Conservation (phyloP, 1,140 invertebrate species). For the Aphelenchoides besseyi region DNA sequence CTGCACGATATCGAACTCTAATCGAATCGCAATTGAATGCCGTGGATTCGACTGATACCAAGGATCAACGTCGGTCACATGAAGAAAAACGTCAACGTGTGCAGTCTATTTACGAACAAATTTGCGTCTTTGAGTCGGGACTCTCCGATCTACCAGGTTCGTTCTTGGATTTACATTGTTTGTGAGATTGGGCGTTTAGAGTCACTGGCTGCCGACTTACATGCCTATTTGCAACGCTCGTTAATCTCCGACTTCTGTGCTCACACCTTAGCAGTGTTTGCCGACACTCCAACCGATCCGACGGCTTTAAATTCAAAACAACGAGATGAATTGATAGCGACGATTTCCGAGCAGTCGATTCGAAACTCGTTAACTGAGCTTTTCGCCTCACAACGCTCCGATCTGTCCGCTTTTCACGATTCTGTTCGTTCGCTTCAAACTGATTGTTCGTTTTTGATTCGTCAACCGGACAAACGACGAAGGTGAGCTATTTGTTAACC, state of each 20-base stretch:
- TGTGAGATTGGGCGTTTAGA: too few relatives aligned
- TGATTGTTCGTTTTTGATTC: conserved; percentile 29
- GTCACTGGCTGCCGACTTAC: conserved; percentile 28
- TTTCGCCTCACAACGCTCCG: conserved; percentile 29
- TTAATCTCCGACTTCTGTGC: conserved; percentile 34
- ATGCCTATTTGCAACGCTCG: conserved; percentile 29
- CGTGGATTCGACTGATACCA: conserved; percentile 11
- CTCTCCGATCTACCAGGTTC: conserved; percentile 22
- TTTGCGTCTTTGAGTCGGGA: conserved; percentile 41
- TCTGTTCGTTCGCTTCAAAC: conserved; percentile 25
- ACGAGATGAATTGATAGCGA: conserved; percentile 24
- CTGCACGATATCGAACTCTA: conserved; percentile 22
- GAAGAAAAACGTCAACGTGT: conserved; percentile 27
- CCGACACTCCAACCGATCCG: conserved; percentile 13
- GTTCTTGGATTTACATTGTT: too few relatives aligned
- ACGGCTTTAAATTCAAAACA: conserved; percentile 1
- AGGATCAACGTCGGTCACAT: conserved; percentile 22
- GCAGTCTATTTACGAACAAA: conserved; percentile 25
- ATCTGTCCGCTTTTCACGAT: conserved; percentile 35
- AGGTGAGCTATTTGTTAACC: conserved; percentile 15
- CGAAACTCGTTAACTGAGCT: conserved; percentile 32
- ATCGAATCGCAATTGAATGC: conserved; percentile 19
- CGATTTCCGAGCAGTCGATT: conserved; percentile 21
- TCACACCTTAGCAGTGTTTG: conserved; percentile 24
- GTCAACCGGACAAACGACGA: conserved; percentile 44